These are phyloP conservation scores for Marmota monax DNA, from an alignment of 2,113 vertebrate species.

Conservation along the genomic window DNA sequence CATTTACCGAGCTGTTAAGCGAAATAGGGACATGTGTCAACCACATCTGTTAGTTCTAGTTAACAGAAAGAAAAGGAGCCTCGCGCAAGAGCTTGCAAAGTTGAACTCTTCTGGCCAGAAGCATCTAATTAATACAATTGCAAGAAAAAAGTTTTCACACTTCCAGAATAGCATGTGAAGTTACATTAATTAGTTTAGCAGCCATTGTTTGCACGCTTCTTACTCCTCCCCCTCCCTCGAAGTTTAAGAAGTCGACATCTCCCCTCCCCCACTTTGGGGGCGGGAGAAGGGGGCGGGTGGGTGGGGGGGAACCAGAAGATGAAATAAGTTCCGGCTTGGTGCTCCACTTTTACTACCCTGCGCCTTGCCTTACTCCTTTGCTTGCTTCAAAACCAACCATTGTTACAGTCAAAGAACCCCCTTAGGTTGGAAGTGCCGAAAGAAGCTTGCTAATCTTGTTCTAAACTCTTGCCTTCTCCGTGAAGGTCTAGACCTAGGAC, in stretches of 20 bases:
- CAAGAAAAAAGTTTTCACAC: slow-evolving; percentile 86
- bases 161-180: slow-evolving; percentile 84
- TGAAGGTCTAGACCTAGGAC: neutral
- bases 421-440: neutral
- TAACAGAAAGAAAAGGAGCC: slow-evolving; percentile 83
- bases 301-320: slow-evolving; percentile 56
- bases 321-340: slow-evolving; percentile 77
- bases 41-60: slow-evolving; percentile 86
- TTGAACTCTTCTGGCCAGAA: slow-evolving; percentile 84
- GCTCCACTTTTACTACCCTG: neutral
- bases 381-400: neutral
- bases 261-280: neutral
- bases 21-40: slow-evolving; percentile 86
- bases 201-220: slow-evolving; percentile 76
- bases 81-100: slow-evolving; percentile 73
- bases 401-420: neutral
- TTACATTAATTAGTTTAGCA: slow-evolving; percentile 88
- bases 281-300: neutral
- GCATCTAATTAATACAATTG: slow-evolving; percentile 86
- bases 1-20: slow-evolving; percentile 85
- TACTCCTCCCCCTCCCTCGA: neutral
- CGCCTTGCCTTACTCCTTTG: neutral
- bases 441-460: neutral
- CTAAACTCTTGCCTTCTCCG: neutral
- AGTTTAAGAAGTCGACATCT: slow-evolving; percentile 81